Base-by-base conservation (phyloP, 1,140 invertebrate genomes). In the Berghia stephanieae region DNA sequence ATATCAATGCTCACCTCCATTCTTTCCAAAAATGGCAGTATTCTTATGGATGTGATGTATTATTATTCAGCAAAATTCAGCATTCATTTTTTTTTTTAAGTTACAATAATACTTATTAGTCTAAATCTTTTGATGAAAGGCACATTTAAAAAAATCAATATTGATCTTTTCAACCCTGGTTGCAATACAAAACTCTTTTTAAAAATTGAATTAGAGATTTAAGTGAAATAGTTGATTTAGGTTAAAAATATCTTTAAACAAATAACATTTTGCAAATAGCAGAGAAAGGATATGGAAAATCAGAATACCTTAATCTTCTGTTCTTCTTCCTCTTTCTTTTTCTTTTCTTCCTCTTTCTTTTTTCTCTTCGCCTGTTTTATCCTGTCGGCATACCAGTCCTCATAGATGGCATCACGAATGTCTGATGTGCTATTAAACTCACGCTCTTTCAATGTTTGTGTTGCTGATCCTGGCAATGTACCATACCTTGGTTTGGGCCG, bases 401-500 rank as follows among this genome's bases (percentile, higher is more conserved):
- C 77, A 67, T 84, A 86, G 21, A 86, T 80, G 10, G 84, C 83
- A 42, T 82, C 72, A 3, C 84, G 72, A 31, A 86, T 85, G 71
- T 81, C 79, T 24, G 73, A 70, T n/a, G 85, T 86, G 69, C 79
- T 81, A 68, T 82, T 79, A 75, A 83, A 85, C 5, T 70, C 49
- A 10, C 38, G 55, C 40, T 81, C 78, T 31, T 77, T 71, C 42
- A 77, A 31, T 6, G 71, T 70, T 18, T 78, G 24, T 36, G 74
- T 63, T 42, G 83, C 79, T 24, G 81, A 67, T 40, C 81, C 81
- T 16, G 81, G 79, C 16, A 83, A 74, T 4, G 78, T 78, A 0
- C 78, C 78, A 75, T 86, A 84, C 16, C 85, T 78, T 43, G 85
- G 84, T 66, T 85, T 84, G 18, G 85, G 85, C 18, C 79, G 71